These are phyloP conservation scores for Ichneumoninae sp. DNA, from an alignment of 2,888 invertebrate species.

Conservation along the genomic window DNA sequence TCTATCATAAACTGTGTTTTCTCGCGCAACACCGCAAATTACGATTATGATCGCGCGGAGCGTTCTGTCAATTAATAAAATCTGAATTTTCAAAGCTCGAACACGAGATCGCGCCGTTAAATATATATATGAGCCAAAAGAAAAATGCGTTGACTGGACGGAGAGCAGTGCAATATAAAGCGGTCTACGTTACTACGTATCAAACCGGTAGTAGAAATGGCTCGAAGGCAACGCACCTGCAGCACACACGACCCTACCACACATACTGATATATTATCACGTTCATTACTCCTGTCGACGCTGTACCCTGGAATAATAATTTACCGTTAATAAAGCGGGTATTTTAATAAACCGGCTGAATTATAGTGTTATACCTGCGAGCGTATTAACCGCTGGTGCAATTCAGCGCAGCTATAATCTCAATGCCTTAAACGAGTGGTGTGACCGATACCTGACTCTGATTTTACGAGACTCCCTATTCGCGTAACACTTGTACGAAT, in stretches of 20 bases:
- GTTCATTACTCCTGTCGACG: conserved; percentile 61
- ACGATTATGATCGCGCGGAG: conserved; percentile 19
- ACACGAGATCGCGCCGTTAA: neutral
- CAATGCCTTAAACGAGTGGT: conserved; percentile 34
- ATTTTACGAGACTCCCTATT: neutral
- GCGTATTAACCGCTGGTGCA: conserved; percentile 40
- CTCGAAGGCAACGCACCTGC: conserved; percentile 59
- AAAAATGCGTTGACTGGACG: conserved; percentile 1
- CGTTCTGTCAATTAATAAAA: conserved; percentile 35
- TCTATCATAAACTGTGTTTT: conserved; percentile 34
- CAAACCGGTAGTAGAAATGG: conserved; percentile 61
- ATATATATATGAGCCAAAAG: neutral
- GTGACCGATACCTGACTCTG: conserved; percentile 12
- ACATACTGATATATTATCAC: conserved; percentile 59
- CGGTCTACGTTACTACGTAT: conserved; percentile 14
- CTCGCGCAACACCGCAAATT: conserved; percentile 33
- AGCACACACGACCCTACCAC: conserved; percentile 25
- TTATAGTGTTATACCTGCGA: conserved; percentile 55
- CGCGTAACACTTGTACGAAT: neutral
- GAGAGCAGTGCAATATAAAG: conserved; percentile 7
- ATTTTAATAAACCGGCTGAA: conserved; percentile 64
- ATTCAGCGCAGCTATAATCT: conserved; percentile 52
- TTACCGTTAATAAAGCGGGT: conserved; percentile 62
- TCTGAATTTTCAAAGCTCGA: conserved; percentile 25
- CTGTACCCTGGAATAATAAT: conserved; percentile 59